Evolutionary conservation across 2,888 invertebrate genomes (phyloP), one percentile per base, ranked within the genome.

Genomic region (Lordiphosa andalusiaca): DNA sequence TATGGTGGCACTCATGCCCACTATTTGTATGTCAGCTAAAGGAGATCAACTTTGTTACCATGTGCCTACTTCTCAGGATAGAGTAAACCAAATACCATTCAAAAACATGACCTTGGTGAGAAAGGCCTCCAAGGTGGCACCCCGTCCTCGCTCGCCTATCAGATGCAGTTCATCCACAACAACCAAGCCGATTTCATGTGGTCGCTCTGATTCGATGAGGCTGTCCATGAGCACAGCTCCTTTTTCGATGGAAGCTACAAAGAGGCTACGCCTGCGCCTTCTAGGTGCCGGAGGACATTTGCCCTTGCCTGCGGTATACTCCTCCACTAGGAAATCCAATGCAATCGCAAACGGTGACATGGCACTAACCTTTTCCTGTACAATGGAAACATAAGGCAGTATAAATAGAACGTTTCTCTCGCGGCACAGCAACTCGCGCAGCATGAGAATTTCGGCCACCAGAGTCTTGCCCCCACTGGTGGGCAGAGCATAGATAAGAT

Each of bases 381-480:
- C 99, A 81, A 99, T 95, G 5, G 98, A 96, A 10, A 99, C 97
- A 91, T 95, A 99, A 0, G 99, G 99, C 60, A 99, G 90, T 72
- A 99, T 93, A 71, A 99, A 95, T 19, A 99, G 89, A 9, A 93
- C 96, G 91, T 98, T 96, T 73, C 92, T 94, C 83, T 94, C 93
- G 52, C 93, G 91, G 69, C 95, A 94, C 7, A 98, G 89, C 5
- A 98, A 90, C 90, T 98, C 96, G 40, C 94, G 91, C 13, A 98
- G 90, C 91, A 99, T 97, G 46, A 99, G 91, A 60, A 99, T 95
- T 90, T 99, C 99, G 0, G 99, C 98, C 9, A 99, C 98, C 25
- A 99, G 90, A 1, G 99, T 99, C 91, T 99, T 99, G 0, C 98
- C 99, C 1, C 98, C 98, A 86, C 98, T 98, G 0, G 98, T 99